Base-by-base conservation (phyloP, 1,140 invertebrate genomes). In the Ditylenchus dipsaci region DNA sequence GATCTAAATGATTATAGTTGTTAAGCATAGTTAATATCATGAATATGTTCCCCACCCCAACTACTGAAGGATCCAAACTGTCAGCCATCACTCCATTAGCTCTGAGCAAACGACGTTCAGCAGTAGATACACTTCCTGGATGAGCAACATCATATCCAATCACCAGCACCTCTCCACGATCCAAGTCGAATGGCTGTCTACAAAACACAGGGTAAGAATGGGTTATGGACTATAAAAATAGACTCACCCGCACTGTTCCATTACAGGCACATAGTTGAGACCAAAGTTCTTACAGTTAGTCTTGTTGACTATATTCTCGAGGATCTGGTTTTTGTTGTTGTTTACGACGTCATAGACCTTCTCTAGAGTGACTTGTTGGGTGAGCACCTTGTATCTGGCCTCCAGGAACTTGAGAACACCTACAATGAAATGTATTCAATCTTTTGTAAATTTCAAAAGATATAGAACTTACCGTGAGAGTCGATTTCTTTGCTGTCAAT, bases 81-180 rank as follows among this genome's bases (percentile, higher is more conserved):
- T 71, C 69, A 9, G 33, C 21, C 11, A 43, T 72, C 5, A 69
- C 15, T 3, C 68, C 68, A n/a, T 71, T 70, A 30, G 61, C 67
- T n/a, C 72, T 68, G 13, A 70, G 65, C 47, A 69, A 38, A 27
- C 68, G 68, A 23, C 68, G 65, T 26, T 69, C 72, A 30, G 63
- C 49, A 7, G 58, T 49, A 15, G 45, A 30, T 17, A 62, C 59
- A 15, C 33, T 30, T 15, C 47, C 27, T 27, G 71, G 71, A 43
- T 73, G 71, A 3, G 71, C 42, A 15, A 73, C 72, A n/a, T n/a
- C n/a, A n/a, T n/a, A n/a, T n/a, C n/a, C n/a, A n/a, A n/a, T n/a
- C n/a, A n/a, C n/a, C n/a, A n/a, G n/a, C n/a, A n/a, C n/a, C n/a
- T n/a, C n/a, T n/a, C n/a, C n/a, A n/a, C n/a, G n/a, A n/a, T n/a